phyloP scores from a whole-genome alignment of 2,797 vertebrate genomes.

The Leuciscus waleckii region DNA sequence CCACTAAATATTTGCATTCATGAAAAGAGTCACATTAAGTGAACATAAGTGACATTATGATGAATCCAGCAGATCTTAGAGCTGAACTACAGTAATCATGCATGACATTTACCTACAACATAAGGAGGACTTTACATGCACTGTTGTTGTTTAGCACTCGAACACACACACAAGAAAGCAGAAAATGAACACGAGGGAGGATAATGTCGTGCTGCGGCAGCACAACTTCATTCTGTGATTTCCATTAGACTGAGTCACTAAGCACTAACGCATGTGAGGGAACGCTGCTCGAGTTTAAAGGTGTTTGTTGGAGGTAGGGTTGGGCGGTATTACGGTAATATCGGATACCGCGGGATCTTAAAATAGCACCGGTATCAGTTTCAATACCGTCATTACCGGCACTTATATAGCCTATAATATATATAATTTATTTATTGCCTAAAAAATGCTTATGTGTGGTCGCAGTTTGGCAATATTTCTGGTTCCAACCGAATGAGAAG shows the following conservation, averaged over 20 bases:
- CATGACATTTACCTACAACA: slow-evolving; percentile 24
- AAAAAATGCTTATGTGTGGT: no score
- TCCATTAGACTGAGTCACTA: slow-evolving; percentile 34
- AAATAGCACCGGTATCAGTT: no score
- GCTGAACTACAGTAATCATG: slow-evolving; percentile 32
- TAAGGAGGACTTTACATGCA: slow-evolving; percentile 30
- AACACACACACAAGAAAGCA: background rate
- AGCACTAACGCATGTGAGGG: background rate
- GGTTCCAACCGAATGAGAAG: no score
- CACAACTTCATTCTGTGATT: slow-evolving; percentile 21
- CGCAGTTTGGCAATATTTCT: no score
- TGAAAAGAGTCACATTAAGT: background rate
- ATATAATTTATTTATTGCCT: no score
- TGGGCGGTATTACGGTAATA: no score
- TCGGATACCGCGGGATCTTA: no score
- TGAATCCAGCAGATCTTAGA: slow-evolving; percentile 32
- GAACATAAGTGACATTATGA: slow-evolving; percentile 25
- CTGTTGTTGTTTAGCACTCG: background rate
- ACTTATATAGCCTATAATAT: no score
- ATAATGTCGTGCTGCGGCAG: slow-evolving; percentile 23
- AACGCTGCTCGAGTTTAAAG: background rate
- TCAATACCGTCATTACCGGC: no score
- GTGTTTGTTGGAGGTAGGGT: slow-evolving; percentile 21
- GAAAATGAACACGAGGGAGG: background rate
- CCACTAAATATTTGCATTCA: slow-evolving; percentile 49